Evolutionary conservation across 2,113 vertebrate species (phyloP).

Genomic region (Carassius auratus): DNA sequence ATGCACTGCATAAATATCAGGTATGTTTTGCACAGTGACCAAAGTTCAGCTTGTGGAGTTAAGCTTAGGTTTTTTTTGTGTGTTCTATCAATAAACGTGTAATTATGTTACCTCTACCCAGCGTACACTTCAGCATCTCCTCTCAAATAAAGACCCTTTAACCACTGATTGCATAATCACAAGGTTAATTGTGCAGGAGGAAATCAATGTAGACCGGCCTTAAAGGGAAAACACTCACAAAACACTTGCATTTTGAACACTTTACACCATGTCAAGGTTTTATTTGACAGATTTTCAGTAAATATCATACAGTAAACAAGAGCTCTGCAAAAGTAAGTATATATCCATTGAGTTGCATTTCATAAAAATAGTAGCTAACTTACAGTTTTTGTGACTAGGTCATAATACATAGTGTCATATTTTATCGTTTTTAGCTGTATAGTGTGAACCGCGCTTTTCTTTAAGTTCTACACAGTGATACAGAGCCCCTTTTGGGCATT

Average conservation of each 20-base stretch:
- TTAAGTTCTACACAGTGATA: slow-evolving; percentile 94
- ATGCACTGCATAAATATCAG: neutral
- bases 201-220: neutral
- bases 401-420: slow-evolving; percentile 95
- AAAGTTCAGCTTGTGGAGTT: neutral
- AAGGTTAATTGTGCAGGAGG: neutral
- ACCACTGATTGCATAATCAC: neutral
- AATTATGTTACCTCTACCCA: neutral
- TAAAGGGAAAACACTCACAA: neutral
- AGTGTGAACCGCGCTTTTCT: slow-evolving; percentile 89
- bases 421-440: slow-evolving; percentile 94
- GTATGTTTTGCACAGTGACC: neutral
- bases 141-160: neutral
- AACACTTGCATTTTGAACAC: slow-evolving; percentile 45
- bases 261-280: slow-evolving; percentile 91
- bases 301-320: slow-evolving; percentile 99
- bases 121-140: neutral
- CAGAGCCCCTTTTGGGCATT: slow-evolving; percentile 81
- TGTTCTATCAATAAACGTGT: neutral
- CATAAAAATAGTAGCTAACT: slow-evolving; percentile 98
- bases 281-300: slow-evolving; percentile 97
- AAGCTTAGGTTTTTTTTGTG: neutral
- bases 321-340: slow-evolving; percentile 99
- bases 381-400: slow-evolving; percentile 96
- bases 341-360: slow-evolving; percentile 97